Evolutionary conservation across 2,888 invertebrate genomes (phyloP).

Genomic region (Chrysolina oricalcia): DNA sequence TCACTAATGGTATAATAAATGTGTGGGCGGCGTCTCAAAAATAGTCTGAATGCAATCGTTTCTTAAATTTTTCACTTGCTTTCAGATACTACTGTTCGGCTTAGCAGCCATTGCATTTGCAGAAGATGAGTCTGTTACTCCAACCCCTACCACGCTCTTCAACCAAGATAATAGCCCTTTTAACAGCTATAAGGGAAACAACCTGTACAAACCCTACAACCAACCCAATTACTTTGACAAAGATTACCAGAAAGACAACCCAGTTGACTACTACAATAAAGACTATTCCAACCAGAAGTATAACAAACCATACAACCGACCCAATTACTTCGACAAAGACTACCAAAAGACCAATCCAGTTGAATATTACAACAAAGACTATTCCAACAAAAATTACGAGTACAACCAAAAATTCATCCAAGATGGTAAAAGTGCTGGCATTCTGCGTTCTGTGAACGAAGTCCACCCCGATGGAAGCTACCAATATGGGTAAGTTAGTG

Average conservation of each 20-base stretch:
- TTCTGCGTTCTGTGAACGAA: conserved; percentile 70
- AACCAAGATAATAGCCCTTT: conserved; percentile 21
- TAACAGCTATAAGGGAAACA: background rate
- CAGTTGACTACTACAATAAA: conserved; percentile 10
- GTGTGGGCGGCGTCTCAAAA: too few species aligned
- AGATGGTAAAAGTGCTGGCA: conserved; percentile 49
- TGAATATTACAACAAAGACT: conserved; percentile 29
- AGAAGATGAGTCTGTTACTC: background rate
- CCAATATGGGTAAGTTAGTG: conserved; percentile 70
- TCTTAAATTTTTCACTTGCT: background rate
- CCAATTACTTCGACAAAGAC: conserved; percentile 7
- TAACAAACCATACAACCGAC: conserved; percentile 8
- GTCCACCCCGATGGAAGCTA: conserved; percentile 72
- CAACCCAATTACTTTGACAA: background rate
- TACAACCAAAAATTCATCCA: conserved; percentile 22
- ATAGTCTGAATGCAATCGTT: too few species aligned
- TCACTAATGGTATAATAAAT: too few species aligned
- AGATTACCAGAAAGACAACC: conserved; percentile 13
- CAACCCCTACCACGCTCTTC: background rate
- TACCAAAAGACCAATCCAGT: conserved; percentile 15
- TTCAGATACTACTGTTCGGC: conserved; percentile 33
- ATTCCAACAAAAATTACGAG: conserved; percentile 24
- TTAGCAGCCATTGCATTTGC: conserved; percentile 29
- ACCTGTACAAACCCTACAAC: conserved; percentile 6
- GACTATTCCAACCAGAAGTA: background rate